A percentile compares a stretch with the other conserved stretches of the same genome.
Evolutionary conservation across 2,113 vertebrate species (phyloP).

Genomic region (human): DNA sequence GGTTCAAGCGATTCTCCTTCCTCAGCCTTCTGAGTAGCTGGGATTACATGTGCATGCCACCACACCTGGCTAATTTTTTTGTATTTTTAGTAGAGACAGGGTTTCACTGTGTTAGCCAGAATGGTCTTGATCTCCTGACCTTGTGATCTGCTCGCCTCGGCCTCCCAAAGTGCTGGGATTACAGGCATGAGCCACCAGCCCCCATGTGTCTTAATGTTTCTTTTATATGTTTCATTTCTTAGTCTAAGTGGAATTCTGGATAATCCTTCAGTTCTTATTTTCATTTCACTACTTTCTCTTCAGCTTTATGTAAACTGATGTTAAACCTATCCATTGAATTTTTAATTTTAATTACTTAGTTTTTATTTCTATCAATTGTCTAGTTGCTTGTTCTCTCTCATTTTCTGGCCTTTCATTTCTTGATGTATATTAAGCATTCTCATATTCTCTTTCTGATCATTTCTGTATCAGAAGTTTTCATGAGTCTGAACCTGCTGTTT

Average conservation of each 20-base stretch:
- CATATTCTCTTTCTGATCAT: neutral
- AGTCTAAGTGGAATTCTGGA: neutral
- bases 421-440: neutral
- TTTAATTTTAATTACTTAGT: neutral
- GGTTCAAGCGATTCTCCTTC: too few species aligned
- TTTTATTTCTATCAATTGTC: neutral
- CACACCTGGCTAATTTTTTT: too few species aligned
- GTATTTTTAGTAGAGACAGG: too few species aligned
- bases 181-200: too few species aligned
- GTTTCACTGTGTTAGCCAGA: too few species aligned
- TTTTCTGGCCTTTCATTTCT: neutral
- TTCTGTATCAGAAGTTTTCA: neutral
- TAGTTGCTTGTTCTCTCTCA: neutral
- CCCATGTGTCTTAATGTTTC: neutral
- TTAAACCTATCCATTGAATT: neutral
- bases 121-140: too few species aligned
- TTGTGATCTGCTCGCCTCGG: too few species aligned
- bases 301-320: neutral
- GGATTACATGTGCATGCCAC: too few species aligned
- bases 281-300: neutral
- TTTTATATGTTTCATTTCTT: neutral
- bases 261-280: conserved; percentile 4
- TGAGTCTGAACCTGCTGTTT: neutral
- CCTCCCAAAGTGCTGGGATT: too few species aligned
- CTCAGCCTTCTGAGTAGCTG: too few species aligned